Conservation (phyloP, 2,113 vertebrate species). For the Bagarius yarrelli region DNA sequence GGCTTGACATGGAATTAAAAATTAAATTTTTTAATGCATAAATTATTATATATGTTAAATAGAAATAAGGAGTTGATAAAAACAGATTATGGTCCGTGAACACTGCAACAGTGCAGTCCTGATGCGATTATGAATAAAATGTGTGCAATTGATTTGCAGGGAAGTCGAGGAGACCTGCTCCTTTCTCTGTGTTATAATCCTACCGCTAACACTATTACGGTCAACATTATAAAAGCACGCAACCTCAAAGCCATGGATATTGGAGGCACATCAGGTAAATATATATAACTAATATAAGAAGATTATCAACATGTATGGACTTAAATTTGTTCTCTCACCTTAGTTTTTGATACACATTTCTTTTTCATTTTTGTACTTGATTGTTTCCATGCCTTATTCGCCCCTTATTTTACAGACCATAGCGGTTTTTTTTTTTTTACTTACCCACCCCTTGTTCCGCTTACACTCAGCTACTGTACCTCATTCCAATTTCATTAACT, state of each 20-base stretch:
- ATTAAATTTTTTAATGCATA: neutral
- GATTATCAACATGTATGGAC: neutral
- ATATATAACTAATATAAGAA: neutral
- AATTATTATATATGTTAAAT: neutral
- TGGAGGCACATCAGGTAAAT: conserved; percentile 93
- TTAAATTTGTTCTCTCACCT: neutral
- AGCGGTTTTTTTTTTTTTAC: too few relatives aligned
- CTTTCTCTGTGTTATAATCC: conserved; percentile 98
- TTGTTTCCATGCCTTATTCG: neutral
- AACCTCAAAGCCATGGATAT: conserved; percentile 99
- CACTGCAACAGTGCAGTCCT: neutral
- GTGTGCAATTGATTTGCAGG: conserved; percentile 68
- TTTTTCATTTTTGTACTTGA: neutral
- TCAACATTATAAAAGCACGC: conserved; percentile 97
- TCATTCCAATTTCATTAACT: neutral
- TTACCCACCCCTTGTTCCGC: neutral
- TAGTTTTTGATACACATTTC: neutral
- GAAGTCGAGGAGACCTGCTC: conserved; percentile 93
- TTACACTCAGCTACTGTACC: neutral
- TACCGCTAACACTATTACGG: conserved; percentile 95
- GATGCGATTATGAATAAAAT: conserved; percentile 26
- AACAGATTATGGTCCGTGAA: neutral
- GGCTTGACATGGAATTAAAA: neutral
- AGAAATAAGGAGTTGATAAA: neutral
- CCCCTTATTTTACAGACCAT: neutral